These are phyloP conservation scores for Oryzias sinensis DNA, from an alignment of 2,797 vertebrate genomes.

Conservation along the genomic window DNA sequence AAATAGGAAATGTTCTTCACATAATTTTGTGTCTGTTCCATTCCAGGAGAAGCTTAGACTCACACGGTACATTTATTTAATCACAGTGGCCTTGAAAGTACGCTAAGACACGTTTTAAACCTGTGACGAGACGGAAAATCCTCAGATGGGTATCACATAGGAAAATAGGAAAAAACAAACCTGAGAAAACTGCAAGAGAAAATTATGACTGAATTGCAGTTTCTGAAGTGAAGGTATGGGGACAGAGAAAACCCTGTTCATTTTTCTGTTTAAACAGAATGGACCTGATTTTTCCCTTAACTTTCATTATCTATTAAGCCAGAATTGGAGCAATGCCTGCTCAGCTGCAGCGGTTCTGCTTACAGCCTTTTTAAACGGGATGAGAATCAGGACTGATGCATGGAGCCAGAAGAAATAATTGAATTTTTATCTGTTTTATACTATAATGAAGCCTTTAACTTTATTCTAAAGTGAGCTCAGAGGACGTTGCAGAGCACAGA, in stretches of 20 bases:
- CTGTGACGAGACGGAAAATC: too few relatives aligned
- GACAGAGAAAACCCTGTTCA: background rate
- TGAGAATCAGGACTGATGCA: slow-evolving; percentile 48
- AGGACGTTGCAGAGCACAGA: slow-evolving; percentile 62
- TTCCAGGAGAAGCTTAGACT: too few relatives aligned
- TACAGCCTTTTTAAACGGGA: slow-evolving; percentile 23
- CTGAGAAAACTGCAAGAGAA: too few relatives aligned
- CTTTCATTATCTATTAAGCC: slow-evolving; percentile 28
- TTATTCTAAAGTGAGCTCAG: slow-evolving; percentile 48
- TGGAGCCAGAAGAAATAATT: slow-evolving; percentile 63
- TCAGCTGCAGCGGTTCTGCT: slow-evolving; percentile 40
- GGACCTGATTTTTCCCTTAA: slow-evolving; percentile 12
- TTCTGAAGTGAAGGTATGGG: background rate
- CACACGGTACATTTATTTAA: too few relatives aligned
- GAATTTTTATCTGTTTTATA: slow-evolving; percentile 72
- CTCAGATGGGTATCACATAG: too few relatives aligned
- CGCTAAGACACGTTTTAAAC: too few relatives aligned
- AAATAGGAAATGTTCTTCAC: too few relatives aligned
- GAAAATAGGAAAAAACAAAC: too few relatives aligned
- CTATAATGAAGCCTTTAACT: slow-evolving; percentile 67
- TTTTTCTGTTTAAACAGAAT: slow-evolving; percentile 6
- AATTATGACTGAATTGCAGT: too few relatives aligned
- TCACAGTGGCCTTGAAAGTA: too few relatives aligned
- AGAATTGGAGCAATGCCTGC: slow-evolving; percentile 29
- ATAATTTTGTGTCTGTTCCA: too few relatives aligned